These are phyloP conservation scores for Sminthopsis crassicaudata DNA, from an alignment of 2,113 vertebrate genomes.

Conservation along the genomic window DNA sequence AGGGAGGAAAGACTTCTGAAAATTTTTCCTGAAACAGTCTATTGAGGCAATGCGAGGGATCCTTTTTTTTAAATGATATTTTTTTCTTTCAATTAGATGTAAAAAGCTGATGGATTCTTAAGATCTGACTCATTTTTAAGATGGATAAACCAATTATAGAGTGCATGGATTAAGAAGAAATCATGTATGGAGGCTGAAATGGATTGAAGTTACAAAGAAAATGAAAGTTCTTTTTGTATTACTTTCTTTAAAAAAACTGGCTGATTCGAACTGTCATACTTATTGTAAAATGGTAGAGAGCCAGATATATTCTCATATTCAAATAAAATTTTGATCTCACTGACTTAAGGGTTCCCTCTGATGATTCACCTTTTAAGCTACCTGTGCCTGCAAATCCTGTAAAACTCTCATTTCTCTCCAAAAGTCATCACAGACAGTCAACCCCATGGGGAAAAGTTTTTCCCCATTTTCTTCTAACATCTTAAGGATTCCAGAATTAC, in stretches of 20 bases:
- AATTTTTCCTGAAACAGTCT: not conserved
- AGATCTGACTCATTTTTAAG: not conserved
- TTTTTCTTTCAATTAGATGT: too few relatives aligned
- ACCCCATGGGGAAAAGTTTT: too few relatives aligned
- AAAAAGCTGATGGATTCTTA: not conserved
- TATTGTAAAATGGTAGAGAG: not conserved
- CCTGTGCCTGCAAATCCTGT: not conserved
- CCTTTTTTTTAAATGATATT: not conserved
- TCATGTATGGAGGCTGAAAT: not conserved
- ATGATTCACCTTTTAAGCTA: too few relatives aligned
- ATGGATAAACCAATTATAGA: not conserved
- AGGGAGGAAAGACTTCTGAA: not conserved
- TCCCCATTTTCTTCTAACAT: not conserved
- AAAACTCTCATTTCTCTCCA: too few relatives aligned
- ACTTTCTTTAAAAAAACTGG: not conserved
- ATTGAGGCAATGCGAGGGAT: not conserved
- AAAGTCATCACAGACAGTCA: too few relatives aligned
- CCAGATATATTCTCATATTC: not conserved
- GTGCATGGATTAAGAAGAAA: not conserved
- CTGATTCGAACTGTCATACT: not conserved
- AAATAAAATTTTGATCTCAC: not conserved
- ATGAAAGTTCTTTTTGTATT: not conserved
- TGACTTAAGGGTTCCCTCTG: not conserved
- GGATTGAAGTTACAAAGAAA: not conserved
- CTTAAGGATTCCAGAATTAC: not conserved